phyloP scores from a whole-genome alignment of 2,113 vertebrate genomes.

The Excalfactoria chinensis region DNA sequence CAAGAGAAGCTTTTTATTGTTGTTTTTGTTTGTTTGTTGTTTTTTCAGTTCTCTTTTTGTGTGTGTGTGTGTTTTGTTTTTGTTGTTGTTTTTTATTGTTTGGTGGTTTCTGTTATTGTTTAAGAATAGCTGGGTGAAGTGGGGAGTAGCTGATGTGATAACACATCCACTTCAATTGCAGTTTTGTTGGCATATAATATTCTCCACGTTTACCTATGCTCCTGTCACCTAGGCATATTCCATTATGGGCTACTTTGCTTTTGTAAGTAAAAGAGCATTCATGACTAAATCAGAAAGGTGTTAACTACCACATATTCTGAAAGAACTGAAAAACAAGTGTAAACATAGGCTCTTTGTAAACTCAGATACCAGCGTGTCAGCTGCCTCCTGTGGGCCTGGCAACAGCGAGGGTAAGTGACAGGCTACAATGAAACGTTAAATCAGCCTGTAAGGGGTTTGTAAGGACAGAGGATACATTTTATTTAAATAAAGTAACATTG shows the following conservation, averaged over 20 bases:
- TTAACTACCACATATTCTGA: neutral
- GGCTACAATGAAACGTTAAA: conserved; percentile 72
- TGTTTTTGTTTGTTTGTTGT: no score
- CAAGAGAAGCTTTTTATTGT: neutral
- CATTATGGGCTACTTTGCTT: neutral
- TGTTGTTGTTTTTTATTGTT: neutral
- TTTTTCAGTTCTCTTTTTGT: neutral
- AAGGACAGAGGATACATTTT: conserved; percentile 80
- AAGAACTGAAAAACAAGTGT: conserved; percentile 27
- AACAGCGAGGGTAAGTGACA: conserved; percentile 35
- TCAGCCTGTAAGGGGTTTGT: conserved; percentile 49
- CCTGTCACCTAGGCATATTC: neutral
- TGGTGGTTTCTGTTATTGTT: neutral
- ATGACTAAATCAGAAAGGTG: conserved; percentile 53
- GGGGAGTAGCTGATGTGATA: neutral
- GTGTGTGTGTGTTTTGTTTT: no score
- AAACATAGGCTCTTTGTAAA: conserved; percentile 71
- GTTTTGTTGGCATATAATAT: neutral
- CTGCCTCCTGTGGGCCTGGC: conserved; percentile 4
- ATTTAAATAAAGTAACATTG: conserved; percentile 82
- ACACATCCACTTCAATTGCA: neutral
- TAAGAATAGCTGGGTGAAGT: accelerated
- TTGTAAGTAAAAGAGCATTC: neutral
- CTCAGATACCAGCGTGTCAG: conserved; percentile 20
- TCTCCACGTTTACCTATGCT: neutral